phyloP scores from a whole-genome alignment of 2,888 invertebrate genomes.

The Callyntrura guangdongensis region DNA sequence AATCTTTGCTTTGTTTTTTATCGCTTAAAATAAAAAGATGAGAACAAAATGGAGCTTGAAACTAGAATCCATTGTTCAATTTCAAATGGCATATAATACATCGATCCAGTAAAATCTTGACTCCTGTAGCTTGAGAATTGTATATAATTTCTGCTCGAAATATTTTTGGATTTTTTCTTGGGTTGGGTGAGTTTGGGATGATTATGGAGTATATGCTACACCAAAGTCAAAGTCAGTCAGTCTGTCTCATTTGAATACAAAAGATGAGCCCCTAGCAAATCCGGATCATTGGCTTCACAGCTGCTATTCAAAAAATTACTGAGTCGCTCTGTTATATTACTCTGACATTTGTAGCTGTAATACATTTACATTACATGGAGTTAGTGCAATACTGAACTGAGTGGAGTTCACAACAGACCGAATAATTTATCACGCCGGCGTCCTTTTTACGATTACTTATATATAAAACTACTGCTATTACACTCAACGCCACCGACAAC shows the following conservation, averaged over 20 bases:
- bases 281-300: constrained; percentile 68
- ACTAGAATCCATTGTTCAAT: not conserved
- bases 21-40: not conserved
- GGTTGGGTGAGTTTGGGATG: not conserved
- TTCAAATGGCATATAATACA: not conserved
- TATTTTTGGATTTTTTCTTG: constrained; percentile 13
- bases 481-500: not conserved
- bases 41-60: not conserved
- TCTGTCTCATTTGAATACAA: constrained; percentile 53
- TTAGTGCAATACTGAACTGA: not conserved
- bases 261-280: constrained; percentile 59
- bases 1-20: not conserved
- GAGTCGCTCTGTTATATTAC: not conserved
- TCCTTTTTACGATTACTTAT: not conserved
- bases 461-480: not conserved
- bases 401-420: not conserved
- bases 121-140: not conserved
- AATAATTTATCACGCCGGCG: too few relatives aligned
- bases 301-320: constrained; percentile 10
- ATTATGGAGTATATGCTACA: not conserved
- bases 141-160: not conserved
- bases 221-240: constrained; percentile 20
- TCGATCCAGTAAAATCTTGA: not conserved
- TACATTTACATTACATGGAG: not conserved
- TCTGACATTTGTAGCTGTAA: not conserved